Evolutionary conservation across 2,888 invertebrate genomes (phyloP).

Genomic region (Linhomoeus sp.): DNA sequence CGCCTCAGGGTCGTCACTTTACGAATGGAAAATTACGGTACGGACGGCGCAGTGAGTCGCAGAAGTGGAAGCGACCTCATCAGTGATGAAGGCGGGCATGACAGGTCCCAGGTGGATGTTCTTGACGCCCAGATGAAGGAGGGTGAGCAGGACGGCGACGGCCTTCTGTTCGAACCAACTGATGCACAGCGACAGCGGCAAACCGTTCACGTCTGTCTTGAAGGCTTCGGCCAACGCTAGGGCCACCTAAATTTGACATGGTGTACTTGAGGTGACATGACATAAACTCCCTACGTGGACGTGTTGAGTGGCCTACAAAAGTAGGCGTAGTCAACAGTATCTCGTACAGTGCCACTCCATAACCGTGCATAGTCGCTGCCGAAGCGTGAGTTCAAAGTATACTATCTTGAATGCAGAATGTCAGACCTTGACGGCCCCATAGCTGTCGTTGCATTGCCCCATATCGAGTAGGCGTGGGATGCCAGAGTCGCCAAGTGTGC

Average conservation of each 20-base stretch:
- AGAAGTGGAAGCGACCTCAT: no score
- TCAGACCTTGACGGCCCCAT: conserved; percentile 14
- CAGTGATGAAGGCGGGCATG: conserved; percentile 18
- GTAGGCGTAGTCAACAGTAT: no score
- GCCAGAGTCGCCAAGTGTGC: conserved; percentile 15
- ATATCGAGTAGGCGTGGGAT: conserved; percentile 18
- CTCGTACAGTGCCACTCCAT: no score
- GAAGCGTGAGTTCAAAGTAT: no score
- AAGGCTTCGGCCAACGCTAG: conserved; percentile 14
- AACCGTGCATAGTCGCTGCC: no score
- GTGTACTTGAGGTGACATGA: no score
- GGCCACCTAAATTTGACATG: conserved; percentile 7
- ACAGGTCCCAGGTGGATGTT: conserved; percentile 8
- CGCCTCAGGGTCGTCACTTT: no score
- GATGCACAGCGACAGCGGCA: conserved; percentile 15
- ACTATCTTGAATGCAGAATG: no score
- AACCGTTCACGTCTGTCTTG: conserved; percentile 16
- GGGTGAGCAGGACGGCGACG: conserved; percentile 11
- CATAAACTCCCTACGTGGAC: no score
- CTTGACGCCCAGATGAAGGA: conserved; percentile 13
- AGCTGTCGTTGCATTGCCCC: conserved; percentile 8
- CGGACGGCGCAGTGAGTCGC: no score
- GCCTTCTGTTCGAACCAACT: conserved; percentile 16
- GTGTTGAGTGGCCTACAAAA: no score
- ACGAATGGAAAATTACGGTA: no score